These are phyloP conservation scores for Hirtodrosophila confusa DNA, from an alignment of 2,888 invertebrate genomes.

Conservation along the genomic window DNA sequence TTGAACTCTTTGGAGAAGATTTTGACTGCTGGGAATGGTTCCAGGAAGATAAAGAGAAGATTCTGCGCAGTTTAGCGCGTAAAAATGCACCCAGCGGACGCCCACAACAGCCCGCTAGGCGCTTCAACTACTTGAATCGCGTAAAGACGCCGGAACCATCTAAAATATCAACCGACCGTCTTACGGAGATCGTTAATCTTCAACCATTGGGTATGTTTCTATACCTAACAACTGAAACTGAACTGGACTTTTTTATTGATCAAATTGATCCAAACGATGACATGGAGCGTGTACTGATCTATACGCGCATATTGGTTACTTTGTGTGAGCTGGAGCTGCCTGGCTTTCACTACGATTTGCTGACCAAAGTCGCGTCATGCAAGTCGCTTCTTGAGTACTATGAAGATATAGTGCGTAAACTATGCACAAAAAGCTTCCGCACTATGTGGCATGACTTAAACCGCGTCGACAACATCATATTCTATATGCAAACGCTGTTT, in stretches of 20 bases:
- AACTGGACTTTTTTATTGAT: conserved; percentile 55
- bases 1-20: conserved; percentile 28
- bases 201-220: conserved; percentile 68
- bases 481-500: conserved; percentile 53
- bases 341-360: conserved; percentile 60
- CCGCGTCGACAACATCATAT: conserved; percentile 49
- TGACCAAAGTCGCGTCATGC: conserved; percentile 51
- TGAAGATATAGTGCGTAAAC: conserved; percentile 56
- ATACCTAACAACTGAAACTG: conserved; percentile 42
- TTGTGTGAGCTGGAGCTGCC: conserved; percentile 70
- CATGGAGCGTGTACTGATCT: conserved; percentile 63
- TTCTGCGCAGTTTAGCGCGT: conserved; percentile 18
- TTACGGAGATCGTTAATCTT: conserved; percentile 39
- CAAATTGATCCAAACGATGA: conserved; percentile 63
- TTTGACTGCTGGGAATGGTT: conserved; percentile 48
- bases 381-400: conserved; percentile 56
- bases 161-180: conserved; percentile 12
- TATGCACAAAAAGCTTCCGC: conserved; percentile 82
- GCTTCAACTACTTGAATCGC: conserved; percentile 1
- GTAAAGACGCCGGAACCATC: background rate
- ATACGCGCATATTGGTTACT: conserved; percentile 58
- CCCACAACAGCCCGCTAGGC: background rate
- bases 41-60: conserved; percentile 23
- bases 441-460: conserved; percentile 55
- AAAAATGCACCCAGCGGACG: conserved; percentile 8